phyloP scores from a whole-genome alignment of 2,113 vertebrate genomes.

The Tenrec ecaudatus region DNA sequence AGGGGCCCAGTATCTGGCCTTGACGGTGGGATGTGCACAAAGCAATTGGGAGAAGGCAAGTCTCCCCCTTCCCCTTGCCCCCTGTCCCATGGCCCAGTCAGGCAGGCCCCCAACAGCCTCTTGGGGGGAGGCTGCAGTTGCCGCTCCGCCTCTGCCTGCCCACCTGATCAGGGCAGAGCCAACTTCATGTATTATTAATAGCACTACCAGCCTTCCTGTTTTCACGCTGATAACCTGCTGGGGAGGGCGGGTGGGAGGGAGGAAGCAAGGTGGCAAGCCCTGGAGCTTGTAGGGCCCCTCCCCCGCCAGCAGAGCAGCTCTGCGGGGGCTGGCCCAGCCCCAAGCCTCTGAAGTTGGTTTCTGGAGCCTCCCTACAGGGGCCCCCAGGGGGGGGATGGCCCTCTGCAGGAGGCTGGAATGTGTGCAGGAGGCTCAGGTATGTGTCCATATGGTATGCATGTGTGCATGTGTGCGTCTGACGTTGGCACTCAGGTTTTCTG shows the following conservation, averaged over 20 bases:
- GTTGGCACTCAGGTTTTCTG: neutral
- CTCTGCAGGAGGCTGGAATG: neutral
- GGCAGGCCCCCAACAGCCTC: slow-evolving; percentile 60
- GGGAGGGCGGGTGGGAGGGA: slow-evolving; percentile 83
- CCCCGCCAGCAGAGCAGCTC: slow-evolving; percentile 50
- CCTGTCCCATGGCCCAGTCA: neutral
- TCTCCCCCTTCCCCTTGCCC: neutral
- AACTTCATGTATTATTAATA: slow-evolving; percentile 90
- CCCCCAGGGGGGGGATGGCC: neutral
- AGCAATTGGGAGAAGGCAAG: slow-evolving; percentile 4
- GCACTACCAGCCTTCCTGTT: slow-evolving; percentile 88
- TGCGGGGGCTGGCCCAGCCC: slow-evolving; percentile 66
- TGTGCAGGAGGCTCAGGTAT: neutral
- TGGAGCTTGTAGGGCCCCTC: slow-evolving; percentile 76
- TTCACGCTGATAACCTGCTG: slow-evolving; percentile 89
- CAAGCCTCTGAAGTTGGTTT: slow-evolving; percentile 74
- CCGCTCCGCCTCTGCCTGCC: slow-evolving; percentile 72
- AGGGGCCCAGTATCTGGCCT: neutral
- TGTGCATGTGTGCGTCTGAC: too few species aligned
- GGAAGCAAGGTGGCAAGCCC: slow-evolving; percentile 87
- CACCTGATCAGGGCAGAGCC: slow-evolving; percentile 78
- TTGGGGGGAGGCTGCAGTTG: slow-evolving; percentile 77
- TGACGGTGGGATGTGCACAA: neutral
- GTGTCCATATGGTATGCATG: neutral
- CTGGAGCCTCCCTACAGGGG: neutral